Conservation (phyloP, 2,888 invertebrate genomes). For the Hirtodrosophila trivittata region DNA sequence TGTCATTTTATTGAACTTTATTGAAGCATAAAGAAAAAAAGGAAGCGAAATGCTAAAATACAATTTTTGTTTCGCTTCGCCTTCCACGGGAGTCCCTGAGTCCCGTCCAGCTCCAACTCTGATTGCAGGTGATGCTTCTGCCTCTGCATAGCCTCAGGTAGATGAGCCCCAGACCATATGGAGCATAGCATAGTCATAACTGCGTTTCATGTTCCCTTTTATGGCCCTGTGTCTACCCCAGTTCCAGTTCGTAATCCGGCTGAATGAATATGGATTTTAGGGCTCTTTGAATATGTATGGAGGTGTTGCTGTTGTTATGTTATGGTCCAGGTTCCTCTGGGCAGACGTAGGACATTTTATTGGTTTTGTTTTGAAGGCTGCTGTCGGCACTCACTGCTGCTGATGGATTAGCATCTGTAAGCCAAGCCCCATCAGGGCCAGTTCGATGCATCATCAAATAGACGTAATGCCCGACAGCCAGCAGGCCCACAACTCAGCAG, state of each 20-base stretch:
- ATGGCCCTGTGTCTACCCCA: slow-evolving; percentile 8
- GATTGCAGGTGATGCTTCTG: slow-evolving; percentile 51
- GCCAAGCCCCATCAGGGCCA: slow-evolving; percentile 30
- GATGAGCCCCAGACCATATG: slow-evolving; percentile 11
- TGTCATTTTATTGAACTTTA: slow-evolving; percentile 73
- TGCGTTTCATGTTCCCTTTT: slow-evolving; percentile 39
- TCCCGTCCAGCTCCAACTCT: slow-evolving; percentile 1
- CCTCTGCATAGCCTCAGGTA: not conserved
- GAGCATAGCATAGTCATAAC: not conserved
- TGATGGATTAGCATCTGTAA: slow-evolving; percentile 66
- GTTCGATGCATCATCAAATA: slow-evolving; percentile 51
- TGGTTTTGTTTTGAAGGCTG: slow-evolving; percentile 52
- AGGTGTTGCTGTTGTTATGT: too few species aligned
- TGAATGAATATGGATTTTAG: slow-evolving; percentile 61
- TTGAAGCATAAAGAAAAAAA: slow-evolving; percentile 64
- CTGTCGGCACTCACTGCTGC: slow-evolving; percentile 49
- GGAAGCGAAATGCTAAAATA: slow-evolving; percentile 36
- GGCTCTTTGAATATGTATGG: slow-evolving; percentile 31
- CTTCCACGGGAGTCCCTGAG: too few species aligned
- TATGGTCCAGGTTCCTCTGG: too few species aligned
- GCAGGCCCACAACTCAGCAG: slow-evolving; percentile 7
- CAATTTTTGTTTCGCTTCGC: slow-evolving; percentile 30
- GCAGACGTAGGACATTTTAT: slow-evolving; percentile 57
- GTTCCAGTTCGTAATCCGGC: slow-evolving; percentile 6
- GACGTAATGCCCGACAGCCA: slow-evolving; percentile 31